Base-by-base conservation (phyloP, 2,797 vertebrate species). In the Manis crassicaudata region DNA sequence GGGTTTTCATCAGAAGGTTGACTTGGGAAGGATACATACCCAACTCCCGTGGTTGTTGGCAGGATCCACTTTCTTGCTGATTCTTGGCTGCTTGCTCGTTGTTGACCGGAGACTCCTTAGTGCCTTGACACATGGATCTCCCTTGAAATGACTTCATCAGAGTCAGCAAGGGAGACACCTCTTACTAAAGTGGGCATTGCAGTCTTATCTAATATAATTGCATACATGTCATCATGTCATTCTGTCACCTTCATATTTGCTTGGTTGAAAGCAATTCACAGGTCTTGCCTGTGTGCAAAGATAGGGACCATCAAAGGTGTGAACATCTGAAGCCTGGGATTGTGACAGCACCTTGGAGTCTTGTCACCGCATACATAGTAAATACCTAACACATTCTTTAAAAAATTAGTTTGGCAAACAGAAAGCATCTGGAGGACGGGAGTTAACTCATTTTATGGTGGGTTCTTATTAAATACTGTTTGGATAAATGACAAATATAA, bases 191-290 rank as follows among this genome's bases (percentile, higher is more conserved):
- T 1, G 60, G 65, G 27, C 6, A 1, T 29, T 32, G 54, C 4
- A 2, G 1, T 70, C 72, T 81, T 68, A 6, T 6, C 3, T 16
- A 6, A 12, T 27, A 12, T 58, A 67, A 17, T 58, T 32, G 6
- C 5, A 16, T 18, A 9, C 17, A 0, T 16, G 32, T 10, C 1
- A 7, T 70, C 23, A 17, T 0, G 5, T 35, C 37, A 0, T 87
- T 12, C 46, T 12, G 13, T 29, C 65, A 21, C 68, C 2, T 20
- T 63, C 37, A 21, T 25, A 10, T 18, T 40, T 35, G 73, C 0
- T 29, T 81, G 40, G 13, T 43, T 35, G 13, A 72, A 65, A 84
- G 8, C 35, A 35, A 4, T 13, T 40, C 60, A 20, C 14, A 75
- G 58, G 14, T 68, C 35, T 68, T 73, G 14, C 43, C 32, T 40